A percentile compares a stretch with the other conserved stretches of the same genome.
Conservation (phyloP, 30 jellyfish, hydroid and myxozoan species). For the Clytia hemisphaerica region DNA sequence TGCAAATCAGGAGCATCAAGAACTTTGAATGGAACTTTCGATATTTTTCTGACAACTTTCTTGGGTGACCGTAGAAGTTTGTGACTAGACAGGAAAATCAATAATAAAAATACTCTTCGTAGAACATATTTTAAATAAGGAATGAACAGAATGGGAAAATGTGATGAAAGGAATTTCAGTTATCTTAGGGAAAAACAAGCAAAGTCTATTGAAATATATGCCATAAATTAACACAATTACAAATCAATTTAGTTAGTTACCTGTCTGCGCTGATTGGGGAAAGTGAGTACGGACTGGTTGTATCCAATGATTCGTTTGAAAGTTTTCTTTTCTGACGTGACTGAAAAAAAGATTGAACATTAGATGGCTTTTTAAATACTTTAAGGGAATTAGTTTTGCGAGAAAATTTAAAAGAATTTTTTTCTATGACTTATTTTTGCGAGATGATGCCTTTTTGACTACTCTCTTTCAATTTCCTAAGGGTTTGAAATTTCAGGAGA, state of each 20-base stretch:
- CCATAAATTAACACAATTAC: too few relatives aligned
- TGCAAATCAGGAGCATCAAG: conserved; percentile 95
- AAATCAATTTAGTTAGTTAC: too few relatives aligned
- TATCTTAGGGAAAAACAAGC: too few relatives aligned
- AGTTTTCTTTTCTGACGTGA: conserved; percentile 43
- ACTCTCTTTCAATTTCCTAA: too few relatives aligned
- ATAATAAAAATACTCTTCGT: neutral
- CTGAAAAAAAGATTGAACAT: conserved; percentile 18
- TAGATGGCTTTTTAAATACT: too few relatives aligned
- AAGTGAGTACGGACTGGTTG: conserved; percentile 62
- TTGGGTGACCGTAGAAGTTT: conserved; percentile 75
- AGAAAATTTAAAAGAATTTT: neutral
- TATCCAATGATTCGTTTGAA: conserved; percentile 55
- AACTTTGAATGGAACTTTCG: conserved; percentile 88
- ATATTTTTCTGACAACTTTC: conserved; percentile 83
- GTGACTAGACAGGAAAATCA: conserved; percentile 46
- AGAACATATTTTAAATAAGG: too few relatives aligned
- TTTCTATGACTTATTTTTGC: neutral
- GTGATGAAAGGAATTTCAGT: neutral
- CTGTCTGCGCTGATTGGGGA: conserved; percentile 77
- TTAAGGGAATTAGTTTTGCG: too few relatives aligned
- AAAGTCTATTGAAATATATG: too few relatives aligned
- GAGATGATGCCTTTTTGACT: neutral
- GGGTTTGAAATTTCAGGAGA: too few relatives aligned
- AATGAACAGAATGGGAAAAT: too few relatives aligned